Percentiles rank a stretch among this genome's conserved stretches.
phyloP scores from a whole-genome alignment of 2,888 invertebrate species.

The Mimas tiliae region DNA sequence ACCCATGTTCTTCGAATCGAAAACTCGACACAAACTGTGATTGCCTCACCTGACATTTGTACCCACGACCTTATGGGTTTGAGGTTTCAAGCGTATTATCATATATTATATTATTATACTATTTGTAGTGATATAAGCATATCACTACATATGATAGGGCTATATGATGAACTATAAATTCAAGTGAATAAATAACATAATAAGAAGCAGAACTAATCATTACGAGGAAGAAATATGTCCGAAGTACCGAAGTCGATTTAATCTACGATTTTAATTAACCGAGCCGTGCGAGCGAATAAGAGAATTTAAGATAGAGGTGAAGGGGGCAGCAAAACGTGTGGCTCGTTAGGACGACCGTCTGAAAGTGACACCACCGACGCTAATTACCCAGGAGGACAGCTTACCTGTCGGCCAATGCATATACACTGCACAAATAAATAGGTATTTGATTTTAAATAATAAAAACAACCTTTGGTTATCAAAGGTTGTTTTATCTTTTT shows the following conservation, averaged over 20 bases:
- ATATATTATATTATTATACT: too few relatives aligned
- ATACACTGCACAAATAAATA: constrained; percentile 43
- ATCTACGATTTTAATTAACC: constrained; percentile 59
- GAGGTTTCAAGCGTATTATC: too few relatives aligned
- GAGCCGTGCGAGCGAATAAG: constrained; percentile 46
- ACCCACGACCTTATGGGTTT: too few relatives aligned
- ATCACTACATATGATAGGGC: too few relatives aligned
- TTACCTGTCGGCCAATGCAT: constrained; percentile 48
- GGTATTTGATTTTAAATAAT: constrained; percentile 18
- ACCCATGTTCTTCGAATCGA: too few relatives aligned
- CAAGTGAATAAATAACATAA: background rate
- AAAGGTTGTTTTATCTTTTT: too few relatives aligned
- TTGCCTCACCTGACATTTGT: too few relatives aligned
- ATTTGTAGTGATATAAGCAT: too few relatives aligned
- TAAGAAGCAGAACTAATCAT: background rate
- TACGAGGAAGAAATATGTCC: background rate
- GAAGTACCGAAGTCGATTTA: background rate
- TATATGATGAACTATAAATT: background rate
- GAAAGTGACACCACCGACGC: constrained; percentile 77
- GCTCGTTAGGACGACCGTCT: constrained; percentile 74
- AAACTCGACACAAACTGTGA: too few relatives aligned
- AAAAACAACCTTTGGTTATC: background rate
- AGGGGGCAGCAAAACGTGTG: constrained; percentile 51
- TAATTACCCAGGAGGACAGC: constrained; percentile 76
- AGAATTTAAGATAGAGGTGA: constrained; percentile 35